Evolutionary conservation across 2,888 invertebrate genomes (phyloP).

Genomic region (Hypolimnas misippus): DNA sequence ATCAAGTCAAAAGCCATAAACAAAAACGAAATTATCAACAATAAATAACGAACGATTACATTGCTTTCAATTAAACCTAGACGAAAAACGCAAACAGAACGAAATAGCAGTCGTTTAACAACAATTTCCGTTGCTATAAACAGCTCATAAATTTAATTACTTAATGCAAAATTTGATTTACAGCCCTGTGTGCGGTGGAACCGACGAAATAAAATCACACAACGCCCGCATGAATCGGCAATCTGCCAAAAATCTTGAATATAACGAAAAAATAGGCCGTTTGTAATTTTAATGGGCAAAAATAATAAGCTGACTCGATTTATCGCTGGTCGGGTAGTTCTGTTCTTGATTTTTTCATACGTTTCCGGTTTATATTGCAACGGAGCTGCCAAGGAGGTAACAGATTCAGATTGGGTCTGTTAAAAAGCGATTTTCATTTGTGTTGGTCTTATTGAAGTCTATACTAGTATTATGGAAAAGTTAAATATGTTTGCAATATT

Average conservation of each 20-base stretch:
- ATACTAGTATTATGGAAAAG: too few species aligned
- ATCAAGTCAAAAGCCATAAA: not conserved
- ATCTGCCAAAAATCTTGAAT: conserved; percentile 67
- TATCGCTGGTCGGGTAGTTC: conserved; percentile 58
- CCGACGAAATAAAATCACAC: conserved; percentile 70
- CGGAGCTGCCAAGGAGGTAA: conserved; percentile 62
- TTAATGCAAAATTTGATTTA: conserved; percentile 82
- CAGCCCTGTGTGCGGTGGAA: conserved; percentile 52
- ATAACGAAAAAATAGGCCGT: conserved; percentile 59
- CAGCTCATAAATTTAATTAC: conserved; percentile 80
- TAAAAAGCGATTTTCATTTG: not conserved
- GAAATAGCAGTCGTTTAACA: conserved; percentile 63
- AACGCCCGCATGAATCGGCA: conserved; percentile 63
- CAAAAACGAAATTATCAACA: not conserved
- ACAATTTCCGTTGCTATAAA: conserved; percentile 77
- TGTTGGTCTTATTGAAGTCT: not conserved
- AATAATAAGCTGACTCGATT: conserved; percentile 74
- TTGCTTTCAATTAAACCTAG: conserved; percentile 20
- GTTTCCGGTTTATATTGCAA: conserved; percentile 65
- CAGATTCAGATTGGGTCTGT: conserved; percentile 52
- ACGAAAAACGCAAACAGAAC: conserved; percentile 34
- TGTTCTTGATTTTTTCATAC: conserved; percentile 78
- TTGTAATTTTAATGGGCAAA: conserved; percentile 78
- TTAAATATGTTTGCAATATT: too few species aligned
- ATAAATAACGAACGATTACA: conserved; percentile 1